Percentiles rank a stretch among this genome's conserved stretches.
Evolutionary conservation across 2,797 vertebrate species (phyloP).

Genomic region (Halcyon chelicuti): DNA sequence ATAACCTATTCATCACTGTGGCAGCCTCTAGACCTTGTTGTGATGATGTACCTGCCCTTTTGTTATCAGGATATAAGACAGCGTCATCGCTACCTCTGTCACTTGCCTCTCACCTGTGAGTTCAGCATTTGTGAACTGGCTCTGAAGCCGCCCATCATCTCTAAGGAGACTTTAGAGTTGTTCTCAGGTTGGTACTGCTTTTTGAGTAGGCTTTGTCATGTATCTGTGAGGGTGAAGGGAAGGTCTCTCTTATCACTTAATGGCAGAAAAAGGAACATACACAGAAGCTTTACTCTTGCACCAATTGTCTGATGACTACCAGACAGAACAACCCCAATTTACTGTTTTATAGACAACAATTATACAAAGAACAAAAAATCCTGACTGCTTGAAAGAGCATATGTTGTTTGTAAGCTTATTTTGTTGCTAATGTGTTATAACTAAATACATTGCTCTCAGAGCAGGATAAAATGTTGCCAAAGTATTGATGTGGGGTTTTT

Average conservation of each 20-base stretch:
- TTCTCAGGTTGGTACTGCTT: conserved; percentile 87
- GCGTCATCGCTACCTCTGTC: conserved; percentile 93
- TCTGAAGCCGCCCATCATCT: conserved; percentile 91
- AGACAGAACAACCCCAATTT: not conserved
- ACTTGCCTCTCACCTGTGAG: conserved; percentile 97
- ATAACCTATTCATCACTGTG: not conserved
- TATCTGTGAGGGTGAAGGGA: not conserved
- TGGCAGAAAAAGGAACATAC: not conserved
- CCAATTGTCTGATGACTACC: not conserved
- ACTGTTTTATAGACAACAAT: not conserved
- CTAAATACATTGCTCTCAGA: not conserved
- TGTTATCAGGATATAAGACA: conserved; percentile 90
- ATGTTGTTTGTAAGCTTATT: not conserved
- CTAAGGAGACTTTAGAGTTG: conserved; percentile 92
- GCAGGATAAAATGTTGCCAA: not conserved
- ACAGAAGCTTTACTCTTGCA: not conserved
- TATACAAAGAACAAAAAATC: not conserved
- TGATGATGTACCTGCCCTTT: not conserved
- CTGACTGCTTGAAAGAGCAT: not conserved
- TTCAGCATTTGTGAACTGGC: conserved; percentile 97
- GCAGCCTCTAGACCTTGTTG: not conserved
- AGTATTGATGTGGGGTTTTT: not conserved
- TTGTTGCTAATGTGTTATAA: not conserved
- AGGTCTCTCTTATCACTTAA: not conserved
- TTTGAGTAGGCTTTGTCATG: not conserved